Evolutionary conservation across 2,113 vertebrate genomes (phyloP), one percentile per base, ranked within the genome.

Genomic region (Zosterops pallidus): DNA sequence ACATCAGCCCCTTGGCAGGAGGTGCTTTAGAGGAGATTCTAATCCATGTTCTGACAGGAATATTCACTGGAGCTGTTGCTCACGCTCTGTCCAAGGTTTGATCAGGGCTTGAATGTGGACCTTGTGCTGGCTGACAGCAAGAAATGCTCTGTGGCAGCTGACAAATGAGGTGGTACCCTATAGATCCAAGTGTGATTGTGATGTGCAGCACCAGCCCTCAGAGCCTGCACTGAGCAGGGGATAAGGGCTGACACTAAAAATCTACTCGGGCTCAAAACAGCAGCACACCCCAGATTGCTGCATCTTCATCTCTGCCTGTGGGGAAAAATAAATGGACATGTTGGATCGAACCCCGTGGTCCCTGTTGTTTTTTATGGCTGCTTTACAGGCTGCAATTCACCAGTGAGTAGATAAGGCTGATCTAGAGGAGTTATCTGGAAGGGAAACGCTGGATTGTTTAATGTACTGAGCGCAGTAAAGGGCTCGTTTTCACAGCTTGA

Each of bases 101-200:
- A 94, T 95, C 86, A 50, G 23, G 64, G 82, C 64, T 91, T 44
- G 86, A 85, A 59, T 35, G 57, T 13, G 71, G 93, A 78, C 81
- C 92, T 91, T 46, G 3, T 91, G 53, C 41, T 62, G 91, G 81
- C 57, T 96, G 96, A 97, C 96, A 97, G 94, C 83, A 47, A 14
- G 93, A 94, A 94, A 91, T 16, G 84, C 91, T 89, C 39, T 63
- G 75, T 94, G 97, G 91, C 94, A 97, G 97, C 89, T 97, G 98
- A 98, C 93, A 93, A 96, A 98, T 91, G 97, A 98, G 95, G 97
- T 95, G 96, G 95, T 13, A 94, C 89, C 94, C 95, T 92, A 95
- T 57, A 81, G 93, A 96, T 95, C 81, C 89, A 85, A 97, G 96
- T 44, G 59, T 55, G 94, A 96, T 92, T 88, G 76, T 88, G 97